These are phyloP conservation scores for Trissolcus brochymenae DNA, from an alignment of 2,888 invertebrate genomes.

Conservation along the genomic window DNA sequence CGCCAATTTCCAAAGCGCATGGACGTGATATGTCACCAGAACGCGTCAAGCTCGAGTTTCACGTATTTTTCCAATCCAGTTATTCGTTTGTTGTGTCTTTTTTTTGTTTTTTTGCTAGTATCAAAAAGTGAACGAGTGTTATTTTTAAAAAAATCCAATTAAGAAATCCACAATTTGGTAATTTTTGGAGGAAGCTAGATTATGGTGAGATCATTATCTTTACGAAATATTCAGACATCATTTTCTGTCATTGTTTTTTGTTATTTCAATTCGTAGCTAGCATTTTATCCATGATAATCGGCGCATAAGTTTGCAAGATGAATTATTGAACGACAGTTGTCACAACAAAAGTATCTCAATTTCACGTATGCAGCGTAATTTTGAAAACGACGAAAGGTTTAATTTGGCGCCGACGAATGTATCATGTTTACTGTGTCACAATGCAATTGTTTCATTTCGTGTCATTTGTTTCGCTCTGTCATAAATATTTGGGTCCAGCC, in stretches of 20 bases:
- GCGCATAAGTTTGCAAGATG: background rate
- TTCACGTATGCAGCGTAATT: slow-evolving; percentile 11
- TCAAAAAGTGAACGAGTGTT: too few species aligned
- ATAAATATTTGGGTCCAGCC: slow-evolving; percentile 23
- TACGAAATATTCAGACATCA: too few species aligned
- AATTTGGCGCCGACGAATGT: slow-evolving; percentile 34
- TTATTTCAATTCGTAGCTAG: too few species aligned
- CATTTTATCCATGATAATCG: background rate
- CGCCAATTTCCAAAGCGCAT: slow-evolving; percentile 6
- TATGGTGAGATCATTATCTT: too few species aligned
- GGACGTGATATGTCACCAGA: slow-evolving; percentile 12
- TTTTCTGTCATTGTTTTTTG: too few species aligned
- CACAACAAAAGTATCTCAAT: slow-evolving; percentile 26
- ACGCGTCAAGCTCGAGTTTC: background rate
- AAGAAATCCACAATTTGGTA: too few species aligned
- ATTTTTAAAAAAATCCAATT: too few species aligned
- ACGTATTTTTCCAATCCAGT: background rate
- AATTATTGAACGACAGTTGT: slow-evolving; percentile 4
- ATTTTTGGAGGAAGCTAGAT: too few species aligned
- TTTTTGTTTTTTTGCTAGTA: too few species aligned
- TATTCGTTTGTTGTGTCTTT: too few species aligned
- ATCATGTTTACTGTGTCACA: slow-evolving; percentile 34
- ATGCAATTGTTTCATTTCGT: slow-evolving; percentile 33
- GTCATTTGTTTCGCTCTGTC: slow-evolving; percentile 24
- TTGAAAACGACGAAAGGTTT: slow-evolving; percentile 26